These are phyloP conservation scores for Apotomis turbidana DNA, from an alignment of 2,888 invertebrate species.

Conservation along the genomic window DNA sequence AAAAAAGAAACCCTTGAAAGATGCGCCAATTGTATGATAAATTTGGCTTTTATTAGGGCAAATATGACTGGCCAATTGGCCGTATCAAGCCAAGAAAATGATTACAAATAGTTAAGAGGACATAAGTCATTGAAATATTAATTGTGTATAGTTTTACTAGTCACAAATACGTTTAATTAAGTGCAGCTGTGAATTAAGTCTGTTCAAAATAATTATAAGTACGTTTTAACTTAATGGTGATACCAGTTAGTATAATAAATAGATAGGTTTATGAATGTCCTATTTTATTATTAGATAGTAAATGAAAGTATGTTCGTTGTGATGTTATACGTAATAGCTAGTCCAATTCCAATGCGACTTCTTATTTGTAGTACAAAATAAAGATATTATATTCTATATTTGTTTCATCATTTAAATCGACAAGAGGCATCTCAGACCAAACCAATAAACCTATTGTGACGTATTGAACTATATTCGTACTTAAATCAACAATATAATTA, in stretches of 20 bases:
- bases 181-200: constrained; percentile 35
- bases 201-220: constrained; percentile 17
- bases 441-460: too few relatives aligned
- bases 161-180: constrained; percentile 11
- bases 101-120: neutral
- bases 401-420: neutral
- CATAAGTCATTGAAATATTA: neutral
- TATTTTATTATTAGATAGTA: neutral
- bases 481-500: too few relatives aligned
- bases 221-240: constrained; percentile 17
- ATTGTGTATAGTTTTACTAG: neutral
- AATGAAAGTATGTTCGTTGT: neutral
- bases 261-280: neutral
- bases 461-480: too few relatives aligned
- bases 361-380: constrained; percentile 2
- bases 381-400: neutral
- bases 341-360: constrained; percentile 14
- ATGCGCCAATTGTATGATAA: neutral
- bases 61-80: too few relatives aligned
- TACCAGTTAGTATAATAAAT: constrained; percentile 30
- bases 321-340: constrained; percentile 12
- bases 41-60: neutral
- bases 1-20: neutral
- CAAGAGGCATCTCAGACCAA: too few relatives aligned
- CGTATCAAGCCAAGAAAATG: neutral